Conservation (phyloP, 2,797 vertebrate species). For the Manis crassicaudata region DNA sequence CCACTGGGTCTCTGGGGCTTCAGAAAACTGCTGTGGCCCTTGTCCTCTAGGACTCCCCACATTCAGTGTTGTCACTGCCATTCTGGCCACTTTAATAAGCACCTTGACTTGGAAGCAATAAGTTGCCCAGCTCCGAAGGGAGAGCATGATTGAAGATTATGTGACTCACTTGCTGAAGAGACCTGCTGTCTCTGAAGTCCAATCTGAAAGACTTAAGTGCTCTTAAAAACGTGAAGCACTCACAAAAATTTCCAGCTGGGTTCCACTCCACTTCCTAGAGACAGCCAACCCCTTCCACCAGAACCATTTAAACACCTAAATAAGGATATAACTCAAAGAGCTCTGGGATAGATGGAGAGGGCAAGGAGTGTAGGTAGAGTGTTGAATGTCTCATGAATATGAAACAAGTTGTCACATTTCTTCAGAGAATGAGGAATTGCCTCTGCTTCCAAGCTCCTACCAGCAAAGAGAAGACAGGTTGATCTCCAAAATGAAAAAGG, state of each 20-base stretch:
- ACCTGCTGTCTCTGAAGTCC: conserved; percentile 60
- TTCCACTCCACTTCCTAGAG: conserved; percentile 56
- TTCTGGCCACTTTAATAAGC: conserved; percentile 57
- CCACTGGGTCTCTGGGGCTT: not conserved
- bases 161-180: conserved; percentile 60
- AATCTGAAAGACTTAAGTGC: conserved; percentile 76
- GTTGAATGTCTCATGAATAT: not conserved
- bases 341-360: not conserved
- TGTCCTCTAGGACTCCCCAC: not conserved
- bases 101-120: not conserved
- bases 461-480: not conserved
- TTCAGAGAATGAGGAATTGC: not conserved
- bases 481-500: not conserved
- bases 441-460: not conserved
- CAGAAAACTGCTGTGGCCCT: not conserved
- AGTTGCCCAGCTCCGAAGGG: not conserved
- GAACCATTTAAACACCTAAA: not conserved
- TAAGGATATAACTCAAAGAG: not conserved
- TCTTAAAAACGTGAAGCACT: conserved; percentile 70
- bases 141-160: conserved; percentile 64
- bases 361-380: not conserved
- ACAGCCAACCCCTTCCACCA: not conserved
- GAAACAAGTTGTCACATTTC: not conserved
- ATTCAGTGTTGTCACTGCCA: conserved; percentile 42
- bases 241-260: conserved; percentile 69